These are phyloP conservation scores for Alentia gelatinosa DNA, from an alignment of 2,888 invertebrate genomes.

Conservation along the genomic window DNA sequence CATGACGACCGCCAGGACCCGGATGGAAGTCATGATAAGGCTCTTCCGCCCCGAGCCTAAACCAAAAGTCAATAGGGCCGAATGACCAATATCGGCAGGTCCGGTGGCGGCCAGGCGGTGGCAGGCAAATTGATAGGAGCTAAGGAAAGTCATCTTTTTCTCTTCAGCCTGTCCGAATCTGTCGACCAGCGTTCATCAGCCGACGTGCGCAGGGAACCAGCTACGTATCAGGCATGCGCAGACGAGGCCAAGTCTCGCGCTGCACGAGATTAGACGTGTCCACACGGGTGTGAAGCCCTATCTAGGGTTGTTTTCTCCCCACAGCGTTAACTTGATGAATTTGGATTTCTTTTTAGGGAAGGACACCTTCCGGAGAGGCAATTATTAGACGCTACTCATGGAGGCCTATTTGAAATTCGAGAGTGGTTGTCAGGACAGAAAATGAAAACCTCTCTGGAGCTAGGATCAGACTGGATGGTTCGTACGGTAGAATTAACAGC, in stretches of 20 bases:
- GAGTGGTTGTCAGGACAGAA: background rate
- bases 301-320: background rate
- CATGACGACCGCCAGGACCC: conserved; percentile 27
- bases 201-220: background rate
- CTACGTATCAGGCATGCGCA: conserved; percentile 29
- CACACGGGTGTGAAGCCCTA: conserved; percentile 33
- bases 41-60: conserved; percentile 5
- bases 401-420: background rate
- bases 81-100: conserved; percentile 27
- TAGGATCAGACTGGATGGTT: background rate
- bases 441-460: background rate
- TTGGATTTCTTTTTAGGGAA: background rate
- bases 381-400: background rate
- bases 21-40: conserved; percentile 27
- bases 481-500: background rate
- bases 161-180: conserved; percentile 37
- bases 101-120: background rate
- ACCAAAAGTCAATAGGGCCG: conserved; percentile 41
- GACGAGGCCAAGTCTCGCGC: conserved; percentile 9
- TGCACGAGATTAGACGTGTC: conserved; percentile 27
- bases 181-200: conserved; percentile 35
- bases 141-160: conserved; percentile 23
- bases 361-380: background rate
- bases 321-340: background rate
- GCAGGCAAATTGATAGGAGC: conserved; percentile 27